Base-by-base conservation (phyloP, 2,888 invertebrate species). In the Maniola hyperantus region DNA sequence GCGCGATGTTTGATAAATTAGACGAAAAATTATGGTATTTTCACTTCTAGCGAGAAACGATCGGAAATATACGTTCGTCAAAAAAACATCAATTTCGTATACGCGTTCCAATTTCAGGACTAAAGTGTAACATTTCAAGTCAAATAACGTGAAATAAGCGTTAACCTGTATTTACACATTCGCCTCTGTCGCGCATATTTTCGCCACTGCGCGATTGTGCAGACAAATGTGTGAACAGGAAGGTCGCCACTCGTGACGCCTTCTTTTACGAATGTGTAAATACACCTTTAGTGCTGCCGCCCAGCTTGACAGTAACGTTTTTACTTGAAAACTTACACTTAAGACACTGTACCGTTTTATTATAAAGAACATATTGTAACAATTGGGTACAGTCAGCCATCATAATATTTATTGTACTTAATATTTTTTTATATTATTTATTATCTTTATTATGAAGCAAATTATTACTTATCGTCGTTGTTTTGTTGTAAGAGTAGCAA, bases 401-500 rank as follows among this genome's bases (percentile, higher is more conserved):
- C n/a, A 39, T 10, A 26, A 13, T 39, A 15, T 36, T 18, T 7
- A 39, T 11, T 39, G 10, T 57, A 57, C 57, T 20, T 13, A 20
- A 4, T 20, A 6, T n/a, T n/a, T n/a, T n/a, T n/a, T n/a, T n/a
- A 39, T 6, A 39, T 20, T 39, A 57, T 42, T 39, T 1, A 39
- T 55, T 34, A 53, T 11, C 10, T 39, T 57, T 42, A 39, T 42
- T 20, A 20, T 36, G 39, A 39, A 11, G 15, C 36, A 42, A 42
- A 20, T 57, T 57, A 57, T 57, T 42, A 57, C 39, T 42, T 42
- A 57, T 42, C 39, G 13, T 57, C 20, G 20, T 42, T 57, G 39
- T 57, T 57, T 39, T 57, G 57, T 62, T 26, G 53, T 13, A 54
- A 42, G 42, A 61, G 10, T 61, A 57, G 66, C 46, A 48, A 60